Percentiles rank a stretch among this genome's conserved stretches.
phyloP scores from a whole-genome alignment of 2,113 vertebrate genomes.

The Leiothrix lutea region DNA sequence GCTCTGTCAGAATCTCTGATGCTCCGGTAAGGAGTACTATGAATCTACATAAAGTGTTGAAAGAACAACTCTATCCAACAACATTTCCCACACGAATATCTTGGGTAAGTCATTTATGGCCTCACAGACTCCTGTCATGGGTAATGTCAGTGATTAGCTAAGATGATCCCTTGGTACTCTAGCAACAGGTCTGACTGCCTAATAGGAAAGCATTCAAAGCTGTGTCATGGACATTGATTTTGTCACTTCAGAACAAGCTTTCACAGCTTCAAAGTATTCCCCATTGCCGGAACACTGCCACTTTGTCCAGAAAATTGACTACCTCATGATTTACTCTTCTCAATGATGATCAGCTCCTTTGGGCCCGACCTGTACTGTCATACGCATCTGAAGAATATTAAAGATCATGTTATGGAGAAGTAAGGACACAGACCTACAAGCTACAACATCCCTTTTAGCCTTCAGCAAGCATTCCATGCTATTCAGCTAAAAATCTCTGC shows the following conservation, averaged over 20 bases:
- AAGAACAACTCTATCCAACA: neutral
- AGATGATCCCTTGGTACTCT: neutral
- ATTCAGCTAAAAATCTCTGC: neutral
- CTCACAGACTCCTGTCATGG: neutral
- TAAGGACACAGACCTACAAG: neutral
- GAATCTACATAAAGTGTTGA: neutral
- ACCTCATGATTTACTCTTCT: neutral
- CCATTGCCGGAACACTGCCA: neutral
- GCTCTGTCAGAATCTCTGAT: neutral
- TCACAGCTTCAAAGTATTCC: constrained; percentile 9
- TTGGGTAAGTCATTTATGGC: neutral
- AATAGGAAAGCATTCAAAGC: constrained; percentile 36
- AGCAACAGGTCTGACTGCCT: neutral
- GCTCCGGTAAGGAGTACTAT: neutral
- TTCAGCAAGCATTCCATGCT: neutral
- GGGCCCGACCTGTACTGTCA: neutral
- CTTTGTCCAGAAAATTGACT: neutral
- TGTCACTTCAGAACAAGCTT: constrained; percentile 36
- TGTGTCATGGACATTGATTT: constrained; percentile 31
- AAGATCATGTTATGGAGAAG: neutral
- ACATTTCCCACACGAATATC: neutral
- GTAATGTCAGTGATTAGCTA: constrained; percentile 22
- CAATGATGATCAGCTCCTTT: neutral
- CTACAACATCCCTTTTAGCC: neutral
- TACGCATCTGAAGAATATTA: neutral